These are phyloP conservation scores for Botia almorhae DNA, from an alignment of 2,797 vertebrate species.

Conservation along the genomic window DNA sequence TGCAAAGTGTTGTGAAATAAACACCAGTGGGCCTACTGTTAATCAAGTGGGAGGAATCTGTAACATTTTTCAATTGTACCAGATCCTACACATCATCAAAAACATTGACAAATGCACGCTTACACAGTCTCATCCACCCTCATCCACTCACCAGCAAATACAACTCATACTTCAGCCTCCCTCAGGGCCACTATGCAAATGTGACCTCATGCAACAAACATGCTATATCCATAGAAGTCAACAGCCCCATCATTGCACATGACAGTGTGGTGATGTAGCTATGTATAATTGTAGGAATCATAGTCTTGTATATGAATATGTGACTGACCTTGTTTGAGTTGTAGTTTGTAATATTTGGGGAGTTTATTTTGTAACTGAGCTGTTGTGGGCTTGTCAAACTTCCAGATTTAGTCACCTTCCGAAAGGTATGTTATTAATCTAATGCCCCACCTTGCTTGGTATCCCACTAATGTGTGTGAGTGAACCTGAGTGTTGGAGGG, in stretches of 20 bases:
- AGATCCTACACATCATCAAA: slow-evolving; percentile 65
- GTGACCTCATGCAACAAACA: slow-evolving; percentile 49
- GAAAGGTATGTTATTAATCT: slow-evolving; percentile 56
- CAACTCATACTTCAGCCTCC: slow-evolving; percentile 50
- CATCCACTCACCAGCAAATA: slow-evolving; percentile 41
- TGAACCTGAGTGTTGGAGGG: slow-evolving; percentile 45
- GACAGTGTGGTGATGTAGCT: neutral
- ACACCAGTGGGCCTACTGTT: slow-evolving; percentile 69
- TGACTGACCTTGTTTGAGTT: neutral
- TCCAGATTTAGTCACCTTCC: slow-evolving; percentile 27
- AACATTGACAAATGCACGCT: slow-evolving; percentile 37
- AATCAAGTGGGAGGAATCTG: slow-evolving; percentile 75
- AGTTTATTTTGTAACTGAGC: slow-evolving; percentile 24
- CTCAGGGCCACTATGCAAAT: slow-evolving; percentile 65
- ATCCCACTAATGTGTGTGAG: slow-evolving; percentile 48
- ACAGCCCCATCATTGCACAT: slow-evolving; percentile 17
- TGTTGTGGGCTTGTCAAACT: slow-evolving; percentile 2
- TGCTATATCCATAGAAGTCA: slow-evolving; percentile 48
- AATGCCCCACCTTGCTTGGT: slow-evolving; percentile 45
- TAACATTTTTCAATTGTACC: slow-evolving; percentile 71
- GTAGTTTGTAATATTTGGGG: neutral
- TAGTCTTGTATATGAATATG: neutral
- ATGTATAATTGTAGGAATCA: neutral
- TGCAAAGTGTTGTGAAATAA: slow-evolving; percentile 71
- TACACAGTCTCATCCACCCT: slow-evolving; percentile 22